Conservation (phyloP, 2,797 vertebrate species). For the Bufotes viridis region DNA sequence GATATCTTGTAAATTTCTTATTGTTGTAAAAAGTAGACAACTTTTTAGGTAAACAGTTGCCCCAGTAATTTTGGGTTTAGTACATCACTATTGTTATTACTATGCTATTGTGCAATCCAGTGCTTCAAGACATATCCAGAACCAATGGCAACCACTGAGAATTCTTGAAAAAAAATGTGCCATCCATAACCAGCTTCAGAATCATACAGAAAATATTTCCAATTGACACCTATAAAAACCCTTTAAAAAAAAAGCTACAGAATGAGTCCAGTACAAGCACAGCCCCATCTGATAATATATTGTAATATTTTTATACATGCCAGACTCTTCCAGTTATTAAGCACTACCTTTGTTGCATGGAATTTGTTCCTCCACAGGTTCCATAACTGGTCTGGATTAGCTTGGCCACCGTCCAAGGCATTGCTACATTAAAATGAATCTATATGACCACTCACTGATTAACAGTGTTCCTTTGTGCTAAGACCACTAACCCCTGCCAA, state of each 20-base stretch:
- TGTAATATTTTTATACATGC: not conserved
- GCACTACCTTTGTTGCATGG: constrained; percentile 18
- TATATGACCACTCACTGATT: constrained; percentile 62
- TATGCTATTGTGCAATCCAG: not conserved
- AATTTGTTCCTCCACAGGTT: constrained; percentile 23
- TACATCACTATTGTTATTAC: not conserved
- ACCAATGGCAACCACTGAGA: not conserved
- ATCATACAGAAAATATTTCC: not conserved
- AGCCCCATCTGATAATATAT: not conserved
- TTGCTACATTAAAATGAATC: constrained; percentile 67
- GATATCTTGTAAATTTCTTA: not conserved
- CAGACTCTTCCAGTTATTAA: constrained; percentile 32
- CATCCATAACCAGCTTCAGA: not conserved
- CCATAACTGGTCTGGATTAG: constrained; percentile 72
- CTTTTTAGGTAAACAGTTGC: too few species aligned
- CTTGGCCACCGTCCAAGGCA: constrained; percentile 68
- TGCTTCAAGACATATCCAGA: not conserved
- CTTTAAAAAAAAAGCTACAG: not conserved
- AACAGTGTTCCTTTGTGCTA: constrained; percentile 73
- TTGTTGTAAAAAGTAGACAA: not conserved
- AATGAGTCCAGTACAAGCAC: not conserved
- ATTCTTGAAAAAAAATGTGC: not conserved
- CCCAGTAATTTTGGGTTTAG: too few species aligned
- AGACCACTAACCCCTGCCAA: constrained; percentile 71
- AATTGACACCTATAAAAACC: not conserved